A percentile compares a stretch with the other conserved stretches of the same genome.
These are phyloP conservation scores for Acanthosepion pharaonis DNA, from an alignment of 2,888 invertebrate genomes.

Conservation along the genomic window DNA sequence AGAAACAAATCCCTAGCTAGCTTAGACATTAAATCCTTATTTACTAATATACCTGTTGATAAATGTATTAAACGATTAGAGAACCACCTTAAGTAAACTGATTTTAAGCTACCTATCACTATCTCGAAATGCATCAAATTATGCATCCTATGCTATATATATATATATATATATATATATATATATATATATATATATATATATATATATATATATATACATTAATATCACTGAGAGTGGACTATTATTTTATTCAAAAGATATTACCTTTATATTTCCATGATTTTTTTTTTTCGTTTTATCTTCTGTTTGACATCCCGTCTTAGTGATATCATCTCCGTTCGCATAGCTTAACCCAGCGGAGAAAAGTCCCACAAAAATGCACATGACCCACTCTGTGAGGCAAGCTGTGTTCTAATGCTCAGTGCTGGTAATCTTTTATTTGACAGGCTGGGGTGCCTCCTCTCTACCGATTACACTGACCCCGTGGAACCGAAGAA, in stretches of 20 bases:
- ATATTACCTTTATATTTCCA: background rate
- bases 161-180: no score
- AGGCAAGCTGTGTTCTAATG: slow-evolving; percentile 25
- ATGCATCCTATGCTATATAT: no score
- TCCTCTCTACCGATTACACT: slow-evolving; percentile 41
- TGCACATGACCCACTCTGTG: background rate
- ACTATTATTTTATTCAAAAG: background rate
- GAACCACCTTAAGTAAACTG: no score
- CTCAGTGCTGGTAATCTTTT: slow-evolving; percentile 39
- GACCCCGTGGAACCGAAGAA: background rate
- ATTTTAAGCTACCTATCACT: no score
- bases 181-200: no score
- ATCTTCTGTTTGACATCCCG: background rate
- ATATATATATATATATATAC: no score
- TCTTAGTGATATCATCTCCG: background rate
- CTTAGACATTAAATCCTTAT: no score
- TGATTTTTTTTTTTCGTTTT: background rate
- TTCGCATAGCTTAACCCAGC: background rate
- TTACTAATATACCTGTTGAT: no score
- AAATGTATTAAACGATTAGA: no score
- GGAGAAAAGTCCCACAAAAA: background rate
- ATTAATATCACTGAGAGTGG: no score
- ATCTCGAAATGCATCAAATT: no score
- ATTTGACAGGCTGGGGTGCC: slow-evolving; percentile 45
- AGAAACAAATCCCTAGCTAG: no score